phyloP scores from a whole-genome alignment of 1,140 invertebrate genomes.

The Drosophila busckii region DNA sequence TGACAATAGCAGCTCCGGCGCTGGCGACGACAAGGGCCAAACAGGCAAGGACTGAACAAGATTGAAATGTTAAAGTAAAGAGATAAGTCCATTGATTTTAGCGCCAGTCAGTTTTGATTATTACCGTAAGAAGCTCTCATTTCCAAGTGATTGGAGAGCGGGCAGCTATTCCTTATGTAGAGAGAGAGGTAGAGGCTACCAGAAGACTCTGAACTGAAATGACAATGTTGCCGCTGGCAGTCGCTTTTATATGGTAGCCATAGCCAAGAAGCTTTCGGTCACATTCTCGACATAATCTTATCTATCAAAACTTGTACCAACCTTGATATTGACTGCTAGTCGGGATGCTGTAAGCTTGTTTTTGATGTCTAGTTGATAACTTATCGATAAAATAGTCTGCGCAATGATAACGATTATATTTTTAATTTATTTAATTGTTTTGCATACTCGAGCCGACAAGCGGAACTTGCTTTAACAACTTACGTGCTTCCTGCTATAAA shows the following conservation, averaged over 20 bases:
- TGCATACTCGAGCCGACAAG: conserved; percentile 1
- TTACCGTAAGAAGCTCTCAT: conserved; percentile 57
- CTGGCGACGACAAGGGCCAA: conserved; percentile 36
- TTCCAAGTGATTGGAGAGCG: conserved; percentile 8
- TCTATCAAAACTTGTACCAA: not conserved
- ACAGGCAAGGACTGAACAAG: conserved; percentile 42
- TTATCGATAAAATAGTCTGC: conserved; percentile 14
- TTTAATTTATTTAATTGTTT: conserved; percentile 60
- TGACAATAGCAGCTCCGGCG: conserved; percentile 37
- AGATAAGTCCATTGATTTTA: conserved; percentile 17
- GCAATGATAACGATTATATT: not conserved
- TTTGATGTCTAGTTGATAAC: conserved; percentile 22
- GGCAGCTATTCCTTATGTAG: conserved; percentile 45
- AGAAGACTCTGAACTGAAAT: conserved; percentile 44
- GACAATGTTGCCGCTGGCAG: conserved; percentile 25
- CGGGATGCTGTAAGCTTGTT: conserved; percentile 21
- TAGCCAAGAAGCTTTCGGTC: conserved; percentile 1
- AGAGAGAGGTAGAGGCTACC: not conserved
- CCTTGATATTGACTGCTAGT: conserved; percentile 35
- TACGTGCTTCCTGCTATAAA: not conserved
- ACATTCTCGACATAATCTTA: conserved; percentile 40
- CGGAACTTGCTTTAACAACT: conserved; percentile 5
- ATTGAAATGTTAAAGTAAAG: not conserved
- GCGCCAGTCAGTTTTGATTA: not conserved
- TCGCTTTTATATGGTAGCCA: conserved; percentile 51